These are phyloP conservation scores for Pogonomyrmex barbatus DNA, from an alignment of 1,140 invertebrate species.

Conservation along the genomic window DNA sequence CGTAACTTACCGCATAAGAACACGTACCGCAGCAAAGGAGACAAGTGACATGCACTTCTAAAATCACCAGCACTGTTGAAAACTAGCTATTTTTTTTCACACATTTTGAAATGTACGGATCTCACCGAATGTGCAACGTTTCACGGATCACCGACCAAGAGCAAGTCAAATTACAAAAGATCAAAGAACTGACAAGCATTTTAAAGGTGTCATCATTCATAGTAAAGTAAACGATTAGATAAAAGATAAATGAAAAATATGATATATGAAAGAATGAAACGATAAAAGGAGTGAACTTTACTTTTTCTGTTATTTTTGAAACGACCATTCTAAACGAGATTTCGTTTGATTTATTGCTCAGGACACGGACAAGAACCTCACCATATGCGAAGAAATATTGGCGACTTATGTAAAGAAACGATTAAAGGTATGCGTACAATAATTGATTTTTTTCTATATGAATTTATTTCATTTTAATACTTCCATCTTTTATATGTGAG, in stretches of 20 bases:
- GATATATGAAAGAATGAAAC: no score
- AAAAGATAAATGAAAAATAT: no score
- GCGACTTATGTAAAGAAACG: slow-evolving; percentile 75
- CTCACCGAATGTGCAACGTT: slow-evolving; percentile 31
- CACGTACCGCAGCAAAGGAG: slow-evolving; percentile 12
- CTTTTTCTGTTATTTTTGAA: background rate
- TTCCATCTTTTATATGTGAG: slow-evolving; percentile 1
- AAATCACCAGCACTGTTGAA: background rate
- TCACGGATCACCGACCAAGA: slow-evolving; percentile 33
- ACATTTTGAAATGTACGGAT: slow-evolving; percentile 59
- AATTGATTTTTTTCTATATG: background rate
- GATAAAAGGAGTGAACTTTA: background rate
- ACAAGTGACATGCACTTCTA: slow-evolving; percentile 65
- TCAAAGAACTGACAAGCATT: slow-evolving; percentile 75
- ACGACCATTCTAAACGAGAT: background rate
- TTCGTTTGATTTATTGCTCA: slow-evolving; percentile 59
- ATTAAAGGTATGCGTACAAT: slow-evolving; percentile 75
- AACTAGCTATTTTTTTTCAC: background rate
- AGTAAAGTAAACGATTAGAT: background rate
- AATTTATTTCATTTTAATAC: slow-evolving; percentile 47
- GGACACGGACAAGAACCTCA: slow-evolving; percentile 80
- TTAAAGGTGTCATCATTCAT: slow-evolving; percentile 69
- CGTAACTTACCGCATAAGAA: slow-evolving; percentile 14
- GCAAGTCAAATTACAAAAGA: slow-evolving; percentile 70
- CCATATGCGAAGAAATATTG: slow-evolving; percentile 80